These are phyloP conservation scores for Plutella xylostella DNA, from an alignment of 2,888 invertebrate genomes.

Conservation along the genomic window DNA sequence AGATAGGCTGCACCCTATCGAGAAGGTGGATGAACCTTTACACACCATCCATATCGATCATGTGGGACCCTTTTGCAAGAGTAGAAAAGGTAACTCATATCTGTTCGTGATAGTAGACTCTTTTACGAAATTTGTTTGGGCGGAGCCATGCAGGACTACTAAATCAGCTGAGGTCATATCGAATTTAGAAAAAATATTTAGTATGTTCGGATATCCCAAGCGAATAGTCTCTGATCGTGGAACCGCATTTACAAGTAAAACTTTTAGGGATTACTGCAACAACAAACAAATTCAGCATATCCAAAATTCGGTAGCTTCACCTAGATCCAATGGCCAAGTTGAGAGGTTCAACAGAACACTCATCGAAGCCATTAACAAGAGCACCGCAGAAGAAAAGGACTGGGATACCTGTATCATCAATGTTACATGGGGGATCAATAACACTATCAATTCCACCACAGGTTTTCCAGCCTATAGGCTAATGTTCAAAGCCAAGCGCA, in stretches of 20 bases:
- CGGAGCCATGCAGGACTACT: background rate
- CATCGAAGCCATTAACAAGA: too few species aligned
- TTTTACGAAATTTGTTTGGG: background rate
- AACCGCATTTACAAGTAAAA: background rate
- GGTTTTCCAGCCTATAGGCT: background rate
- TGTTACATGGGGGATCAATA: background rate
- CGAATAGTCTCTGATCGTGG: background rate
- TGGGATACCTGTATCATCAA: background rate
- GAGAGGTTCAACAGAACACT: background rate
- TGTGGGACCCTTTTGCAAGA: background rate
- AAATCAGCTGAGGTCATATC: background rate
- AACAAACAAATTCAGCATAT: background rate
- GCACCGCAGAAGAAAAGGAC: too few species aligned
- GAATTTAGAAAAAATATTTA: background rate
- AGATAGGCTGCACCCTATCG: background rate
- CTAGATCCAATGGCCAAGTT: background rate
- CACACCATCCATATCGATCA: conserved; percentile 1
- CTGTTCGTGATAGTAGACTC: background rate
- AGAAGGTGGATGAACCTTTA: background rate
- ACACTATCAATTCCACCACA: background rate
- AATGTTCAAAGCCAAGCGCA: background rate
- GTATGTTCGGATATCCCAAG: background rate
- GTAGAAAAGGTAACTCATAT: background rate
- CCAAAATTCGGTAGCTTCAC: background rate
- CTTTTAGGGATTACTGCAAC: background rate